Base-by-base conservation (phyloP, 1,140 invertebrate genomes). In the Protaetia brevitarsis region DNA sequence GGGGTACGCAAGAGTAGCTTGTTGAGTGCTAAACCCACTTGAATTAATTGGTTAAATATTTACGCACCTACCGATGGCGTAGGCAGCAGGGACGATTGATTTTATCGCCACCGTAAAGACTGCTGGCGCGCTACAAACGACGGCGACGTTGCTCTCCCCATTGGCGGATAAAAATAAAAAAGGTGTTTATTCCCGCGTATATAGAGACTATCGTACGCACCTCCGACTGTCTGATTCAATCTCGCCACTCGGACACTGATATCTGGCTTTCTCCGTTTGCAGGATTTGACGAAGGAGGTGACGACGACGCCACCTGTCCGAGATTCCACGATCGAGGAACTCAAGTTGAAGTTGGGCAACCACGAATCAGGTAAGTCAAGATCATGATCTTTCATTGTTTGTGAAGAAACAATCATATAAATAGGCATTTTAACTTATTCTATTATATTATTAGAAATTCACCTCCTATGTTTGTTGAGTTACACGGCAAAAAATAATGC, bases 321-420 rank as follows among this genome's bases (percentile, higher is more conserved):
- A 30, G 68, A 70, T 21, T 71, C 63, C 51, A 76, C 74, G 7
- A 73, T 76, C 37, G 71, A 76, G 63, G 74, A 76, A 68, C 67
- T 76, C 8, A 76, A 74, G 65, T 69, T 67, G 2, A 76, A 76
- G 63, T 62, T 76, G 65, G 73, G 66, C 63, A 68, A 63, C 60
- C 70, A 70, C 36, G 74, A 74, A 67, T 59, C 69, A 67, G 69
- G 74, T 76, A 69, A 71, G 69, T 68, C 62, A n/a, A n/a, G n/a
- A n/a, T n/a, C n/a, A n/a, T n/a, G n/a, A n/a, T n/a, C n/a, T n/a
- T n/a, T n/a, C n/a, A n/a, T n/a, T n/a, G n/a, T n/a, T n/a, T n/a
- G n/a, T n/a, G n/a, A n/a, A n/a, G n/a, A n/a, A n/a, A n/a, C n/a
- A n/a, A n/a, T n/a, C n/a, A n/a, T n/a, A n/a, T n/a, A n/a, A n/a